Evolutionary conservation across 2,797 vertebrate genomes (phyloP).

Genomic region (Salarias fasciatus): DNA sequence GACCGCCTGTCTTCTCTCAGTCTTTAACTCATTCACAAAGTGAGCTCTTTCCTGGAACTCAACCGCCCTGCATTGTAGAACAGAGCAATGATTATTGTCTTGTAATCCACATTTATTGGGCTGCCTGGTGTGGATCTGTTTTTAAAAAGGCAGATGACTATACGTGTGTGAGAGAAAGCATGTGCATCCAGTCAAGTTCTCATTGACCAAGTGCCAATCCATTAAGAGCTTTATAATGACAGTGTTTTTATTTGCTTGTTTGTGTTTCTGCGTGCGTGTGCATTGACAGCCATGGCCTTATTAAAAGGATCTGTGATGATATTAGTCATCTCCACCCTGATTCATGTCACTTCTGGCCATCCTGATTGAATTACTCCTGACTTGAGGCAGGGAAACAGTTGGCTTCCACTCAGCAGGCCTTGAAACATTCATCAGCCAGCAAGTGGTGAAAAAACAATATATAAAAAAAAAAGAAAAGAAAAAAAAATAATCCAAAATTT

Average conservation of each 20-base stretch:
- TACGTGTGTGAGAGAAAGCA: constrained; percentile 35
- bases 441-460: constrained; percentile 18
- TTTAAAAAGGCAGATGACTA: constrained; percentile 1
- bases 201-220: constrained; percentile 22
- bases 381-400: constrained; percentile 64
- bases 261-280: constrained; percentile 41
- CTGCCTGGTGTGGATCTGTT: constrained; percentile 28
- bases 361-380: constrained; percentile 56
- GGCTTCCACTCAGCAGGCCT: constrained; percentile 48
- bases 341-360: constrained; percentile 55
- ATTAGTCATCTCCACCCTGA: constrained; percentile 43
- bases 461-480: constrained; percentile 15
- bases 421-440: constrained; percentile 63
- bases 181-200: constrained; percentile 50
- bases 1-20: constrained; percentile 7
- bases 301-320: constrained; percentile 47
- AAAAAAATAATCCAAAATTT: constrained; percentile 55
- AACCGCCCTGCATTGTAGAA: constrained; percentile 20
- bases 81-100: constrained; percentile 39
- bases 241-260: constrained; percentile 52
- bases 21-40: constrained; percentile 33
- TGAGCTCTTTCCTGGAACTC: constrained; percentile 40
- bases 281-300: constrained; percentile 31
- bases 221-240: constrained; percentile 22
- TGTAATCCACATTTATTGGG: constrained; percentile 20